Percentiles rank a stretch among this genome's conserved stretches.
Evolutionary conservation across 2,113 vertebrate species (phyloP).

Genomic region (Corythornis madagascariensis): DNA sequence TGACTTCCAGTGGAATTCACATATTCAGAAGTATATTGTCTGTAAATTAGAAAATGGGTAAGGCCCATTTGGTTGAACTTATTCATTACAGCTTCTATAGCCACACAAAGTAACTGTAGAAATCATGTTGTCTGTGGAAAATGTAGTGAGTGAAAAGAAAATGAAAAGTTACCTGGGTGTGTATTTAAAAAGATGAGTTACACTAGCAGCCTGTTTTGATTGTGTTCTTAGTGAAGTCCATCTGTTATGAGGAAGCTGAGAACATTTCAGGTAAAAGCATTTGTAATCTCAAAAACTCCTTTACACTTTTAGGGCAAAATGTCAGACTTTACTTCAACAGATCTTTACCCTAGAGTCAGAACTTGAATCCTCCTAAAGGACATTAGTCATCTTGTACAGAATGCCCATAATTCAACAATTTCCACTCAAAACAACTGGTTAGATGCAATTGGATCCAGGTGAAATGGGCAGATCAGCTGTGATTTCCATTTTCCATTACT

Average conservation of each 20-base stretch:
- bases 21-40: neutral
- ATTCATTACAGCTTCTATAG: neutral
- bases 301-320: slow-evolving; percentile 57
- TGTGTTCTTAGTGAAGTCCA: slow-evolving; percentile 29
- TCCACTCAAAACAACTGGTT: neutral
- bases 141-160: neutral
- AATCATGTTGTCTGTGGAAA: neutral
- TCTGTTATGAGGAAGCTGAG: slow-evolving; percentile 58
- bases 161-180: slow-evolving; percentile 31
- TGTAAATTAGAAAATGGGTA: neutral
- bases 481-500: neutral
- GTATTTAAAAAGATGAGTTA: slow-evolving; percentile 35
- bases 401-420: slow-evolving; percentile 9
- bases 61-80: neutral
- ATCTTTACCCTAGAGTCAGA: slow-evolving; percentile 23
- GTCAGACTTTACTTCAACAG: slow-evolving; percentile 45
- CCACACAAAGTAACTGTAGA: neutral
- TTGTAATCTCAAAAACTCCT: slow-evolving; percentile 20
- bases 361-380: neutral
- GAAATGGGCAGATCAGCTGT: neutral
- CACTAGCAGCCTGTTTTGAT: neutral
- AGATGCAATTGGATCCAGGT: slow-evolving; percentile 30
- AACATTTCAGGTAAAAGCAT: slow-evolving; percentile 36
- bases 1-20: neutral
- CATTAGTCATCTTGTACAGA: neutral